These are phyloP conservation scores for Macropus fuliginosus DNA, from an alignment of 2,797 vertebrate genomes.

Conservation along the genomic window DNA sequence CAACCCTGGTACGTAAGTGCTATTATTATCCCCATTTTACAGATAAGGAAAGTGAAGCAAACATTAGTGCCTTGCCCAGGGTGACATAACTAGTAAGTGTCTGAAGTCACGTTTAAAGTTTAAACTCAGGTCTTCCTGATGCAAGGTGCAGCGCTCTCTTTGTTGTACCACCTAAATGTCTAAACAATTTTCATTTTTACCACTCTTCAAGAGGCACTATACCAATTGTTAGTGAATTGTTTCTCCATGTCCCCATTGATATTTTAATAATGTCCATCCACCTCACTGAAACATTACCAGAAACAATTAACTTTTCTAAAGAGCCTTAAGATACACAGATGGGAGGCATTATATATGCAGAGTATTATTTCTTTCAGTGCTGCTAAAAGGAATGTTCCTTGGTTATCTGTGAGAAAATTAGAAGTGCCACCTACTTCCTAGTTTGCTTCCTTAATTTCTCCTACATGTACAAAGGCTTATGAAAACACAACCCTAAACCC, in stretches of 20 bases:
- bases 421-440: slow-evolving; percentile 60
- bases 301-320: slow-evolving; percentile 62
- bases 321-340: slow-evolving; percentile 55
- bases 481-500: slow-evolving; percentile 57
- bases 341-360: slow-evolving; percentile 43
- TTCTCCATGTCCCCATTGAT: slow-evolving; percentile 49
- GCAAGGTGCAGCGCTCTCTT: fast-evolving
- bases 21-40: background rate
- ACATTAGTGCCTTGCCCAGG: background rate
- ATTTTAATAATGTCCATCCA: slow-evolving; percentile 57
- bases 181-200: slow-evolving; percentile 38
- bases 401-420: slow-evolving; percentile 58
- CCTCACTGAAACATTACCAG: slow-evolving; percentile 44
- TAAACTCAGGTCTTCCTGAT: background rate
- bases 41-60: background rate
- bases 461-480: slow-evolving; percentile 36
- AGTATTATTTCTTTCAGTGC: slow-evolving; percentile 45
- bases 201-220: slow-evolving; percentile 20
- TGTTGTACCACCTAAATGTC: background rate
- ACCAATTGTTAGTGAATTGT: background rate
- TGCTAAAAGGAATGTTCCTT: slow-evolving; percentile 50
- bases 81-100: background rate
- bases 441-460: slow-evolving; percentile 65
- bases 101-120: background rate
- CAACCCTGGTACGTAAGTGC: background rate